Base-by-base conservation (phyloP, 2,888 invertebrate genomes). In the Rhimphoctona megacephalus region DNA sequence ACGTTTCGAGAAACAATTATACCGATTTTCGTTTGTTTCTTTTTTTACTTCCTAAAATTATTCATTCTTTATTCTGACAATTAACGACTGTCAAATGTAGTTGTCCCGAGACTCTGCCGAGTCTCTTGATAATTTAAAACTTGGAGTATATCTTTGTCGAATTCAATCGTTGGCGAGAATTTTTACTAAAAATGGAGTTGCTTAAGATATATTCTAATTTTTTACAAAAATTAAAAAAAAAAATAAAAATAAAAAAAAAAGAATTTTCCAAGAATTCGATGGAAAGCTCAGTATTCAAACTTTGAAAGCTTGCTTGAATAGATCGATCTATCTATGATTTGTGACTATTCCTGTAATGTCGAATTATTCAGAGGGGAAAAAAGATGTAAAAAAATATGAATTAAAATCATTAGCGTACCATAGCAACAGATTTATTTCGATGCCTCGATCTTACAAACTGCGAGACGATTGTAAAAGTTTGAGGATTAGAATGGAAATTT, bases 391-490 rank as follows among this genome's bases (percentile, higher is more conserved):
- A 49, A 19, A 49, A 49, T 49, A 6, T 49, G 19, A 49, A 30
- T 61, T 1, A 30, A 57, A 57, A 14, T 1, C 1, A 9, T 17
- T 4, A 66, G 57, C 80, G 81, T 86, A 76, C 73, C 85, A 86
- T 85, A 84, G 77, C 87, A 87, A 87, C 73, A 82, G 83, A 85
- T 86, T 85, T 82, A 86, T 83, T 78, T 86, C 67, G 67, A 61
- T 79, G 33, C 49, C 57, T 77, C 67, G 73, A 73, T 78, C 72
- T 78, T 86, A 86, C 86, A 86, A 77, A 77, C 61, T 33, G 67
- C 73, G 33, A 67, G 78, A 76, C 54, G 79, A 36, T 84, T 81
- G 69, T 54, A 43, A 43, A 67, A 61, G 25, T 73, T 70, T 52
- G 30, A 17, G 46, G n/a, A 30, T 64, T 46, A n/a, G 19, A 46